Base-by-base conservation (phyloP, 2,113 vertebrate genomes). In the Carassius gibelio region DNA sequence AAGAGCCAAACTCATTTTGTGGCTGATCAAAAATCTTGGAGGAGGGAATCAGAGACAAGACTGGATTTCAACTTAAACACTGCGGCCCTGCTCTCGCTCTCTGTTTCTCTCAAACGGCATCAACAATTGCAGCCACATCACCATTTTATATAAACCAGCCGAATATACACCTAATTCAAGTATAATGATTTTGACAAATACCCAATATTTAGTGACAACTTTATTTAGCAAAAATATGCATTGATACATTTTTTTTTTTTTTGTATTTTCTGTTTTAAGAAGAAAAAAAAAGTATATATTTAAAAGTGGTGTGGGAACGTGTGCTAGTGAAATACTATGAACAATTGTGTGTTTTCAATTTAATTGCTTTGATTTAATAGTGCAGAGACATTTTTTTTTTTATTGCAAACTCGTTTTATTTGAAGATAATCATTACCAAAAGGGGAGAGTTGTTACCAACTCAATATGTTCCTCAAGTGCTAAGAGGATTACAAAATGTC, bases 381-480 rank as follows among this genome's bases (percentile, higher is more conserved):
- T 66, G 75, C 89, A 88, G 87, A 93, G 89, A 93, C 90, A 90
- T 45, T 90, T 86, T 83, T 38, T 83, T 38, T 38, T 87, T 91
- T 93, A 88, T 90, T 91, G 89, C 88, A 89, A 93, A 91, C 86
- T 89, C 87, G 85, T 88, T 82, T 52, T 86, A 89, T 90, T 88
- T 89, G 84, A 83, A 88, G 90, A 94, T 94, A 94, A 94, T 94
- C 93, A 94, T 92, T 93, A 90, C 92, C 91, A 94, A 94, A 93
- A 93, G 93, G 78, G 79, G 86, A 87, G 87, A 90, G 89, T 93
- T 91, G 90, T 91, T 93, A 92, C 89, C 85, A 86, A 59, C 87
- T 86, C 90, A 87, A 91, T 88, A 87, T 52, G 75, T 75, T 79
- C 77, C 78, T 85, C 80, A 76, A 76, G 42, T 84, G 75, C 83